Percentiles rank a stretch among this genome's conserved stretches.
phyloP scores from a whole-genome alignment of 2,797 vertebrate species.

The Periparus ater region DNA sequence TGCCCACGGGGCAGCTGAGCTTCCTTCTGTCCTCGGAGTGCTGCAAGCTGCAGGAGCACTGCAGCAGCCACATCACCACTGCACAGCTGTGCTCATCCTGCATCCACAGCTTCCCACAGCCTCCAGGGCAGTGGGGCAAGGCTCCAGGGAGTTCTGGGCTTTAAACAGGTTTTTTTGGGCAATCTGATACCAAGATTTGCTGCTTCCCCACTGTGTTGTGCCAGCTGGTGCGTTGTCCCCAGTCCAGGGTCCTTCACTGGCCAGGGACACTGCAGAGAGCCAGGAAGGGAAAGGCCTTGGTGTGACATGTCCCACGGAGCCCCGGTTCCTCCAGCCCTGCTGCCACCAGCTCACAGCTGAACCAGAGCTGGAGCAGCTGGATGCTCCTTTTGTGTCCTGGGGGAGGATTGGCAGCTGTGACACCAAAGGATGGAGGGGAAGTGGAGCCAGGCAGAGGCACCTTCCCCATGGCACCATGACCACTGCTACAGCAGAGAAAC shows the following conservation, averaged over 20 bases:
- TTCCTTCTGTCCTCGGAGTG: background rate
- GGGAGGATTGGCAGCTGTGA: background rate
- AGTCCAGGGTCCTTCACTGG: background rate
- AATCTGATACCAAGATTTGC: background rate
- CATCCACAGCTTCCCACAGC: background rate
- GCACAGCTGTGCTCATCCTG: background rate
- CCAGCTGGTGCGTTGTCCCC: background rate
- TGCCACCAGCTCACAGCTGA: background rate
- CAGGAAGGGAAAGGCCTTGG: background rate
- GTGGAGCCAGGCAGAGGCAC: background rate
- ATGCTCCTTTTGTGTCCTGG: background rate
- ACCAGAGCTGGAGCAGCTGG: background rate
- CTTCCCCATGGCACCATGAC: background rate
- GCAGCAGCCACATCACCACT: background rate
- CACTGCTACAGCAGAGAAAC: background rate
- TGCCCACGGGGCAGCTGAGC: background rate
- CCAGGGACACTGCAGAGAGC: fast-evolving
- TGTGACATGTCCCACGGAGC: background rate
- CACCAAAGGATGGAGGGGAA: background rate
- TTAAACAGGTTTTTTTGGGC: background rate
- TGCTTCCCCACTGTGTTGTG: fast-evolving
- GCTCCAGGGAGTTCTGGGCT: background rate
- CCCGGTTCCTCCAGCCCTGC: background rate
- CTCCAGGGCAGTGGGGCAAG: background rate
- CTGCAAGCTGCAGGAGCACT: background rate